Conservation (phyloP, 2,797 vertebrate genomes). For the Pangasius sanitwongsei region DNA sequence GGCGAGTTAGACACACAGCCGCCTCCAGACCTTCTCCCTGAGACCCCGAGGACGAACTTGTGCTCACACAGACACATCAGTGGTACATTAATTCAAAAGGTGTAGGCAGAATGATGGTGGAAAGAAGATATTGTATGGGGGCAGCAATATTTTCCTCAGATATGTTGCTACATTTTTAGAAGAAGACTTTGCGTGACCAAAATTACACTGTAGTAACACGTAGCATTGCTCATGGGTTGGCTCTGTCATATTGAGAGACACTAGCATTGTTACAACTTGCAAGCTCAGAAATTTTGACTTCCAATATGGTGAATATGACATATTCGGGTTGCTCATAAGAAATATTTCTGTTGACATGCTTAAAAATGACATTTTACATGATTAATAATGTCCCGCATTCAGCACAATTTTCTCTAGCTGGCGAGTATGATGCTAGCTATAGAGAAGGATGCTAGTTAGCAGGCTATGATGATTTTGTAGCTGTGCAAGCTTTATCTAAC, state of each 20-base stretch:
- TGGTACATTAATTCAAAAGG: neutral
- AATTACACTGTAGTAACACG: neutral
- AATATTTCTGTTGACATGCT: neutral
- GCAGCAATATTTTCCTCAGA: neutral
- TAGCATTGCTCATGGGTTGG: neutral
- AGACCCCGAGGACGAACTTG: neutral
- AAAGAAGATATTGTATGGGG: neutral
- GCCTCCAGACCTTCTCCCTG: conserved; percentile 20
- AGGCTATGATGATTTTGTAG: neutral
- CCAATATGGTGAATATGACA: neutral
- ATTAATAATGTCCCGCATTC: neutral
- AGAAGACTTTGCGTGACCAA: neutral
- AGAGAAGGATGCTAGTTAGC: neutral
- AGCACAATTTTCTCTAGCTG: neutral
- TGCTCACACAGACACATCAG: neutral
- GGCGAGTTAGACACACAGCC: conserved; percentile 39
- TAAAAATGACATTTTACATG: neutral
- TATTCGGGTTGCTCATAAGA: neutral
- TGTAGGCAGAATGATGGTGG: neutral
- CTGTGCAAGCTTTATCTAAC: neutral
- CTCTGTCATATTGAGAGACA: too few relatives aligned
- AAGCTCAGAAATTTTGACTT: neutral
- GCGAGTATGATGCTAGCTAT: neutral
- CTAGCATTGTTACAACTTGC: neutral
- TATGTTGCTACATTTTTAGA: neutral